A percentile compares a stretch with the other conserved stretches of the same genome.
phyloP scores from a whole-genome alignment of 2,797 vertebrate species.

The Prunella strophiata region DNA sequence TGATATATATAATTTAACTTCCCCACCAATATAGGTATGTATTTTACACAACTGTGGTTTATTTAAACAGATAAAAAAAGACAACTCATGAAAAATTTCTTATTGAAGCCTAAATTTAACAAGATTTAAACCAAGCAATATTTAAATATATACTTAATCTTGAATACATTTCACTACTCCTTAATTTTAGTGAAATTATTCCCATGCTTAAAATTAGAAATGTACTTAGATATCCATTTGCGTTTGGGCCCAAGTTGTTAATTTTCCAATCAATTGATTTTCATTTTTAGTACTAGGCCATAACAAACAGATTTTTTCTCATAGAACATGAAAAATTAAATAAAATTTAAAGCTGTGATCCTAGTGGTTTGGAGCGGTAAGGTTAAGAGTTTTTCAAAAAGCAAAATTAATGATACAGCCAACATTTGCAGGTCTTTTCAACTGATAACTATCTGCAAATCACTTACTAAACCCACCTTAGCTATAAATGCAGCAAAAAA shows the following conservation, averaged over 20 bases:
- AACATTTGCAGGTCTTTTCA: neutral
- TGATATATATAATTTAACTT: neutral
- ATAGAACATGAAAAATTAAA: neutral
- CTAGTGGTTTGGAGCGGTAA: neutral
- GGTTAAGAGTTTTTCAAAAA: neutral
- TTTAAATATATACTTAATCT: neutral
- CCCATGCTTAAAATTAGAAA: neutral
- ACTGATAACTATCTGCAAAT: neutral
- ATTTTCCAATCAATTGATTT: neutral
- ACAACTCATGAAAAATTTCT: neutral
- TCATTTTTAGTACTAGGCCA: neutral
- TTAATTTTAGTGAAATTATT: neutral
- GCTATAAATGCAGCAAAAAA: conserved; percentile 16
- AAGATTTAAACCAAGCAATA: neutral
- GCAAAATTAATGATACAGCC: neutral
- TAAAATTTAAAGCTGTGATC: neutral
- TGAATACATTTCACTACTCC: neutral
- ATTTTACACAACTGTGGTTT: neutral
- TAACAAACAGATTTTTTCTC: neutral
- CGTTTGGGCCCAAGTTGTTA: neutral
- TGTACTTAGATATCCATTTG: neutral
- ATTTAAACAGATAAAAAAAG: neutral
- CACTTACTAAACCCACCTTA: neutral
- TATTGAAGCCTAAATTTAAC: neutral
- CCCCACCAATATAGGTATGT: too few species aligned